These are phyloP conservation scores for Tragelaphus oryx DNA, from an alignment of 2,797 vertebrate genomes.

Conservation along the genomic window DNA sequence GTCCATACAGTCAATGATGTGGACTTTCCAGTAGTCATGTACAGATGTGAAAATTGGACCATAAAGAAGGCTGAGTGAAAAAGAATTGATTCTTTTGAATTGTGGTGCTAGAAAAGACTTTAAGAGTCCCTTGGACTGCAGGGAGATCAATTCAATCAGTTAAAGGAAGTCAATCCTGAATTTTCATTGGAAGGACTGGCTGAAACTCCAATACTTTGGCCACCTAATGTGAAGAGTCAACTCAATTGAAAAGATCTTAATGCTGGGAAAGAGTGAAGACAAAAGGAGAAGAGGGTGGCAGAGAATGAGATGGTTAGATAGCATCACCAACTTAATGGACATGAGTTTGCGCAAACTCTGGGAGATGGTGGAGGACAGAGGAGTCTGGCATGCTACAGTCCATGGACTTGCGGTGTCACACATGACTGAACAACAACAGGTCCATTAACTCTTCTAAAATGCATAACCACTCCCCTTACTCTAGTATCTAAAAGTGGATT, in stretches of 20 bases:
- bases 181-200: not conserved
- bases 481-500: not conserved
- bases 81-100: not conserved
- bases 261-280: not conserved
- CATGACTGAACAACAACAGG: not conserved
- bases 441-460: not conserved
- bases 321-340: not conserved
- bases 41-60: not conserved
- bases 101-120: not conserved
- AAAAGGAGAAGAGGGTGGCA: not conserved
- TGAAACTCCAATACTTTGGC: not conserved
- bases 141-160: not conserved
- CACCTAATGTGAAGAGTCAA: not conserved
- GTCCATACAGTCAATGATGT: not conserved
- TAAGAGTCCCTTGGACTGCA: not conserved
- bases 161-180: not conserved
- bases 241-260: not conserved
- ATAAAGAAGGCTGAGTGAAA: not conserved
- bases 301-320: not conserved
- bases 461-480: not conserved
- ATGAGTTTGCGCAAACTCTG: not conserved
- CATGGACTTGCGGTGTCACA: not conserved
- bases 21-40: not conserved
- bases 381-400: not conserved
- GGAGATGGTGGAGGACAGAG: not conserved